Evolutionary conservation across 2,797 vertebrate genomes (phyloP), one percentile per base, ranked within the genome.

Genomic region (Sternarchorhynchus goeldii): DNA sequence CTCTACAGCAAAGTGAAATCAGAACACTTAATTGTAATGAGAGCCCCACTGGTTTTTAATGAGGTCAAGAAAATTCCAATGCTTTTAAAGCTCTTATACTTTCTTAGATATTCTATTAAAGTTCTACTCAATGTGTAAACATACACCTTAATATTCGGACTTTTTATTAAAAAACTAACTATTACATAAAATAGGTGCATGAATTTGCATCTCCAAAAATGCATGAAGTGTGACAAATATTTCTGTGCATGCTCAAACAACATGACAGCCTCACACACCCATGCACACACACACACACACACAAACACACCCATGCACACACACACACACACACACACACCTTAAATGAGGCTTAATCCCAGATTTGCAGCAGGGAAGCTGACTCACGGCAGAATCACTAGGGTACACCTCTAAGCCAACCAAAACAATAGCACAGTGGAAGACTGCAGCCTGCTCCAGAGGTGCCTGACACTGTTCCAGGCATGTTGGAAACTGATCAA

Each of bases 11-110:
- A 75, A 70, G 65, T 50, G 68, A 76, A 64, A 80, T 4, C 66
- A 76, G 67, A 80, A 80, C 31, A 31, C 17, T 45, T 80, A 70
- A 70, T 64, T 70, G 78, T 60, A 64, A 31, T 53, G 32, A 1
- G 14, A 21, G 36, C 20, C 65, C 66, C 53, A 25, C 67, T 45
- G 66, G 66, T 14, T 80, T 65, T 76, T 58, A 75, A 80, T 31
- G 53, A 71, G 78, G 73, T 72, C 79, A 80, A 53, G 70, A 60
- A 80, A 80, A 76, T 76, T 34, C 59, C 56, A n/a, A 53, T 80
- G 79, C 53, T 72, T n/a, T 70, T 71, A 14, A 25, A 59, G 64
- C 36, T 18, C 53, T 20, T 58, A 34, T 17, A 50, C 57, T 57
- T 78, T 45, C 36, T 78, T 66, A 59, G 53, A 73, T 34, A 50